These are phyloP conservation scores for Cetoscarus ocellatus DNA, from an alignment of 2,797 vertebrate species.

Conservation along the genomic window DNA sequence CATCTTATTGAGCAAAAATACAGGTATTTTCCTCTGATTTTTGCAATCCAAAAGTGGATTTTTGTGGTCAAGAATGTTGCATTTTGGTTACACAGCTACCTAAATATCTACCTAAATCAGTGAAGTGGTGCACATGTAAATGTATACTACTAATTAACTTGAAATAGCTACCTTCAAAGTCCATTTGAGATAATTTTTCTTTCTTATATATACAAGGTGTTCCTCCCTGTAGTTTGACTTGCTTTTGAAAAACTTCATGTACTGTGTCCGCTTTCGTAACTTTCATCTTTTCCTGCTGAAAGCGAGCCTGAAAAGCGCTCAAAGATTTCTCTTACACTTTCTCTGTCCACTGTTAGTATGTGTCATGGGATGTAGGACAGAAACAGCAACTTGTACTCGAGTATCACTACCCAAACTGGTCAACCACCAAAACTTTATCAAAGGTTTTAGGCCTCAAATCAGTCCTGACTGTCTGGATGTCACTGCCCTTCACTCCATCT, in stretches of 20 bases:
- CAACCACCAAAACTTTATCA: conserved; percentile 67
- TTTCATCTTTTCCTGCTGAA: conserved; percentile 80
- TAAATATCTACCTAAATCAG: too few species aligned
- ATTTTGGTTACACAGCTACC: too few species aligned
- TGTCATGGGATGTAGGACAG: conserved; percentile 68
- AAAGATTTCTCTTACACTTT: conserved; percentile 66
- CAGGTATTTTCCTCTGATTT: too few species aligned
- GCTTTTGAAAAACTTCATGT: conserved; percentile 31
- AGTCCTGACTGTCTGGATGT: conserved; percentile 3
- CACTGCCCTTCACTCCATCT: neutral
- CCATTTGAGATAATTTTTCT: neutral
- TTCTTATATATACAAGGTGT: too few species aligned
- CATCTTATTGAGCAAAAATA: too few species aligned
- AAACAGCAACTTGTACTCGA: conserved; percentile 69
- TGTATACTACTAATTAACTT: too few species aligned
- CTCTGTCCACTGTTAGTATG: conserved; percentile 57
- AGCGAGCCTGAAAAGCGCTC: conserved; percentile 67
- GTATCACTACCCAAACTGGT: conserved; percentile 79
- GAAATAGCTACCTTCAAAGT: too few species aligned
- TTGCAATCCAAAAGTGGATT: too few species aligned
- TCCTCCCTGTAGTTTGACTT: neutral
- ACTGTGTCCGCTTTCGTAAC: conserved; percentile 72
- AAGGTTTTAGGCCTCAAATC: conserved; percentile 37
- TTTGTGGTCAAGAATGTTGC: too few species aligned
- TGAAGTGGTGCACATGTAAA: too few species aligned